Evolutionary conservation across 37 sponge, comb jelly and placozoan species (phyloP), one percentile per base, ranked within the genome.

Genomic region (Geodia barretti): DNA sequence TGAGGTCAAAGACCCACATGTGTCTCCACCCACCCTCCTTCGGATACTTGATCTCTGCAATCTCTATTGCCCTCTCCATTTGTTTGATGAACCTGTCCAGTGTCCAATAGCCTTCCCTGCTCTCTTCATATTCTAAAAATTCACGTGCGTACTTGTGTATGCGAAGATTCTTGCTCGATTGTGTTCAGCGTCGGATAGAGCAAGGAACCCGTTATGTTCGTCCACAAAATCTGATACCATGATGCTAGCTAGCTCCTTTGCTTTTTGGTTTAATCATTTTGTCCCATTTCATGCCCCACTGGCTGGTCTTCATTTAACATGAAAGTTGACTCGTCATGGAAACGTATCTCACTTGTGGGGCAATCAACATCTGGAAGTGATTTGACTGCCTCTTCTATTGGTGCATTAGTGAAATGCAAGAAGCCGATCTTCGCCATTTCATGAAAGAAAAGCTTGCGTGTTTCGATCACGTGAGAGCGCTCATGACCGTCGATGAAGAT

Each of bases 401-500:
- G 88, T 11, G 64, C 78, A 74, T 78, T 77, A 2, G 34, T 30
- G 30, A n/a, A 34, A 28, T 78, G 58, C 3, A 77, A 17, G 59
- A 71, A 78, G n/a, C 84, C 89, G 9, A 79, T n/a, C 30, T 77
- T 42, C 1, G 47, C 78, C 74, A 83, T 84, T 30, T 59, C 81
- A 17, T 64, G 14, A 1, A 87, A 28, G 60, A 76, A 87, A 33
- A 69, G 41, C 24, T 34, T 73, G 23, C 72, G 62, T 24, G 41
- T 39, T 75, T 69, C 66, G 30, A 72, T 60, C 17, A 87, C 81
- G 68, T 87, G 76, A 33, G 47, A 58, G 1, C 61, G 24, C 68
- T 86, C 83, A 69, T 81, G 88, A 19, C 83, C 88, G 76, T 87
- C 88, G 62, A 82, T 62, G 62, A 36, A 82, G 23, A 82, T 43